Conservation (phyloP, 2,888 invertebrate species). For the Patella caerulea region DNA sequence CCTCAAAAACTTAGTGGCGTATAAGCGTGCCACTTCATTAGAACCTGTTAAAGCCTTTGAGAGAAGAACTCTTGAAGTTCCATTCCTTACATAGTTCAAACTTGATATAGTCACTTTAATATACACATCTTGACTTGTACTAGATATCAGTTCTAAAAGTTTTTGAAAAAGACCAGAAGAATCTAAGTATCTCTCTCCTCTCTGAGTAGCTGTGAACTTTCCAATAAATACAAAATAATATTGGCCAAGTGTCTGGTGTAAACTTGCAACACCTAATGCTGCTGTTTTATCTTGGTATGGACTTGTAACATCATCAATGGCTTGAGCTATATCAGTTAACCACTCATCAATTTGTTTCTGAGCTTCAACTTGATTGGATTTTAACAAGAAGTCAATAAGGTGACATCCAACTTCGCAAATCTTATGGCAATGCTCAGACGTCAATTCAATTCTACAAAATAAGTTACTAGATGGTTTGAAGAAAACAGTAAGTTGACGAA, state of each 20-base stretch:
- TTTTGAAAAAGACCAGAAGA: slow-evolving; percentile 82
- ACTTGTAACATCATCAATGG: slow-evolving; percentile 68
- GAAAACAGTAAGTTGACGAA: slow-evolving; percentile 85
- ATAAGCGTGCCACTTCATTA: slow-evolving; percentile 79
- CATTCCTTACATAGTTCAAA: slow-evolving; percentile 87
- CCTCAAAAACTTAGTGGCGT: slow-evolving; percentile 91
- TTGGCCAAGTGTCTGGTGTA: slow-evolving; percentile 89
- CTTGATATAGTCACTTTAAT: slow-evolving; percentile 93
- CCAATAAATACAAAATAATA: slow-evolving; percentile 95
- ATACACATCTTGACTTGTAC: slow-evolving; percentile 91
- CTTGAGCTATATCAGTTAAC: slow-evolving; percentile 84
- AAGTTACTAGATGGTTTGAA: slow-evolving; percentile 89
- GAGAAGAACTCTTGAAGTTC: slow-evolving; percentile 75
- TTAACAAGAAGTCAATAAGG: slow-evolving; percentile 82
- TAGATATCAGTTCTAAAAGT: slow-evolving; percentile 83
- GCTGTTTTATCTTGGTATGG: slow-evolving; percentile 49
- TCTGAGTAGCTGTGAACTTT: slow-evolving; percentile 76
- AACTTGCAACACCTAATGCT: slow-evolving; percentile 54
- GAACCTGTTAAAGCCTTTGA: slow-evolving; percentile 74
- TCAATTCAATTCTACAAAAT: slow-evolving; percentile 87
- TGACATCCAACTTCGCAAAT: slow-evolving; percentile 75
- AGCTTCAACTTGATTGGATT: slow-evolving; percentile 76
- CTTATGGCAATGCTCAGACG: slow-evolving; percentile 72
- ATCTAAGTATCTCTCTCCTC: slow-evolving; percentile 77
- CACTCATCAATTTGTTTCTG: slow-evolving; percentile 80